Percentiles rank a stretch among this genome's conserved stretches.
phyloP scores from a whole-genome alignment of 2,888 invertebrate species.

The Nyleta sp. region DNA sequence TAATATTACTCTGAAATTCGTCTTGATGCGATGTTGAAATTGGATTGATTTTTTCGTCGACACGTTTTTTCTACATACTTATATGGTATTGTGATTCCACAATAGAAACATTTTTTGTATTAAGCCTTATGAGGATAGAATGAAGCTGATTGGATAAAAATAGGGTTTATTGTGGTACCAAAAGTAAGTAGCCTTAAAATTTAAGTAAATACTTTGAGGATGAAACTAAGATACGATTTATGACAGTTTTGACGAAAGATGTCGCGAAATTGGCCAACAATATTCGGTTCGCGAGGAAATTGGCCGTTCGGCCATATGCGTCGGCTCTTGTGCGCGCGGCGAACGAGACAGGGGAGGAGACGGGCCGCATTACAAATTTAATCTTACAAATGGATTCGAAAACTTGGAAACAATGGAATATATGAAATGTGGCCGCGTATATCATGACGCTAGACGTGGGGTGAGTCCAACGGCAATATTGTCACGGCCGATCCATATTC shows the following conservation, averaged over 20 bases:
- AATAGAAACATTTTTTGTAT: no score
- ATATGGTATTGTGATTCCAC: no score
- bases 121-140: no score
- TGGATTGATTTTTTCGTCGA: no score
- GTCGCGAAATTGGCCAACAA: constrained; percentile 64
- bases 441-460: constrained; percentile 76
- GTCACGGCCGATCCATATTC: constrained; percentile 80
- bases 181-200: no score
- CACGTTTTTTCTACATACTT: no score
- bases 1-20: no score
- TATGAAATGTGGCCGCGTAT: constrained; percentile 82
- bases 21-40: no score
- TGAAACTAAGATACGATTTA: constrained; percentile 36
- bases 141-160: no score
- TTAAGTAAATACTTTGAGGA: no score
- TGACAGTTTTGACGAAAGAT: constrained; percentile 61
- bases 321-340: constrained; percentile 73
- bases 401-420: constrained; percentile 83
- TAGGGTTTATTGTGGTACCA: no score
- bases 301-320: constrained; percentile 80
- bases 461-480: constrained; percentile 80
- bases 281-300: constrained; percentile 74
- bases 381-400: constrained; percentile 88
- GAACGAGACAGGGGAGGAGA: constrained; percentile 66
- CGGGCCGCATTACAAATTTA: constrained; percentile 86